A percentile compares a stretch with the other conserved stretches of the same genome.
These are phyloP conservation scores for Callyntrura guangdongensis DNA, from an alignment of 2,888 invertebrate species.

Conservation along the genomic window DNA sequence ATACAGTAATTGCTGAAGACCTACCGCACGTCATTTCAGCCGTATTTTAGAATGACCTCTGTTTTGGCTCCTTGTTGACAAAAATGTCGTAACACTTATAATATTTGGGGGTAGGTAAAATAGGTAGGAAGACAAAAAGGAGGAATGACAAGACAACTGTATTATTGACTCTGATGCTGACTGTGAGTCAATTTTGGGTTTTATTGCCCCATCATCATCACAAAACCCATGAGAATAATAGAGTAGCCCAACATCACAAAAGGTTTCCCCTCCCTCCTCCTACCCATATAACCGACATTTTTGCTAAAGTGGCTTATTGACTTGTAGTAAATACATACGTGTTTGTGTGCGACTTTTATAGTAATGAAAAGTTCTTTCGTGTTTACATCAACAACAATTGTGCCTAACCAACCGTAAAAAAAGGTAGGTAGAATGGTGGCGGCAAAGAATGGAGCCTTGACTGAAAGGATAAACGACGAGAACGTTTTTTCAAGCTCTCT, in stretches of 20 bases:
- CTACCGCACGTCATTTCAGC: constrained; percentile 59
- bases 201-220: constrained; percentile 46
- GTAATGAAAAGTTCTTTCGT: constrained; percentile 5
- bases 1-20: constrained; percentile 61
- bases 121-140: not conserved
- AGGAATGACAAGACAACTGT: not conserved
- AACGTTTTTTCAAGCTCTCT: no score
- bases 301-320: constrained; percentile 8
- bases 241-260: not conserved
- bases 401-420: no score
- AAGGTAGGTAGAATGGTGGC: no score
- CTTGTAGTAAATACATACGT: no score
- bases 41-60: not conserved
- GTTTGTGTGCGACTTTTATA: constrained; percentile 51
- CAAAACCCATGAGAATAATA: not conserved
- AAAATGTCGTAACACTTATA: constrained; percentile 69
- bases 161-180: no score
- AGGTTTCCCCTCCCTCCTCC: not conserved
- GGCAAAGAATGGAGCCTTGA: no score
- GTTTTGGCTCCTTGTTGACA: constrained; percentile 53
- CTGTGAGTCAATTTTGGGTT: no score
- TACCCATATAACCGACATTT: no score
- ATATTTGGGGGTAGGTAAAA: constrained; percentile 2
- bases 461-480: no score
- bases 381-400: no score